Evolutionary conservation across 2,113 vertebrate genomes (phyloP), one percentile per base, ranked within the genome.

Genomic region (Burhinus oedicnemus): DNA sequence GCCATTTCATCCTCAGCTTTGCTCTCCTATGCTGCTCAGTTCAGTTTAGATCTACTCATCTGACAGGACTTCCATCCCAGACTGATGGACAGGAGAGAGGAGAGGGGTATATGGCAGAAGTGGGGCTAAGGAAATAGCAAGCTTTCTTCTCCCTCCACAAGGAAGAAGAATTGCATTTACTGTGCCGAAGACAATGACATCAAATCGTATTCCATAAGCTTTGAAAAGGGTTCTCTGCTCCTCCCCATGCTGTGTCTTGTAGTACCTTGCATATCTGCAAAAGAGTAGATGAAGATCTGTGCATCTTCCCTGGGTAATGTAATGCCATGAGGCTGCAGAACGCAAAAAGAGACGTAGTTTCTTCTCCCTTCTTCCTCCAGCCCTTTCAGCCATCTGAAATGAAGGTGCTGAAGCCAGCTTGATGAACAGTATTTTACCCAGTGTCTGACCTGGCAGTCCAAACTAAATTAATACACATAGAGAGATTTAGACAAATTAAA

Each of bases 101-200:
- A 69, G 42, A 69, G 9, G 25, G 40, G 30, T 62, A 29, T 55
- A 29, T 34, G 57, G 61, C 68, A 66, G 45, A 80, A 45, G 38
- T 21, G 26, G 54, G 21, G 14, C 51, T 38, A 65, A 64, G 36
- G 21, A 81, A 91, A 72, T 29, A 45, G 40, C 42, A 40, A 65
- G 14, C 79, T 93, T 83, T 64, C 42, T 70, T 77, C 44, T 58
- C 78, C 36, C 23, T 52, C 51, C 34, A 44, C 20, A 65, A 72
- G 45, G 44, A 78, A 72, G 78, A 57, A 25, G 49, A 68, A 25
- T 21, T 49, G 27, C 29, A 94, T 97, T 96, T 87, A 99, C 99
- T 40, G 97, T 98, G 93, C 99, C 98, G 3, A 99, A 99, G 68
- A 99, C 98, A 95, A 99, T 98, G 95, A 99, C 98, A 72, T 99